Evolutionary conservation across 2,888 invertebrate genomes (phyloP).

Genomic region (Cheilosia pagana): DNA sequence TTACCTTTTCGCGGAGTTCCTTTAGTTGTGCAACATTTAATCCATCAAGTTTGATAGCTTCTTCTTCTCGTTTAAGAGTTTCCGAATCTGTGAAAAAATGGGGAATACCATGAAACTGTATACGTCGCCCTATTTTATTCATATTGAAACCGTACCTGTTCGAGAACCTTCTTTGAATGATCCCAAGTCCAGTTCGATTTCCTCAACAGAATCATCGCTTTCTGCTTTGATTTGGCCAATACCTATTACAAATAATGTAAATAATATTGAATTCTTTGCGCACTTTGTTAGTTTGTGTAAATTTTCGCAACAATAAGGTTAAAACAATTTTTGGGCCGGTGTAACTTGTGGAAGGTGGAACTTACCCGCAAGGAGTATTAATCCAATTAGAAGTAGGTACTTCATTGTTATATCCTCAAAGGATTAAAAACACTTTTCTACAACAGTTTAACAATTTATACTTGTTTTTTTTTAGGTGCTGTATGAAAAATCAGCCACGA

Average conservation of each 20-base stretch:
- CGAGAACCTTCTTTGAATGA: constrained; percentile 93
- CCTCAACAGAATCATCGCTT: constrained; percentile 83
- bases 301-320: constrained; percentile 50
- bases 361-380: constrained; percentile 81
- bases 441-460: constrained; percentile 12
- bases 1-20: constrained; percentile 91
- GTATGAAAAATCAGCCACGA: constrained; percentile 54
- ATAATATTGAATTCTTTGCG: constrained; percentile 11
- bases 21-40: constrained; percentile 97
- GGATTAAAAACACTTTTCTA: constrained; percentile 29
- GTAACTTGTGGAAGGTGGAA: constrained; percentile 39
- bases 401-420: constrained; percentile 78
- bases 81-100: constrained; percentile 89
- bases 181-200: constrained; percentile 91
- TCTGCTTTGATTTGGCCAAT: constrained; percentile 79
- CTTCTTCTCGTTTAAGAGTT: constrained; percentile 95
- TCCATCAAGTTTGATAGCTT: constrained; percentile 97
- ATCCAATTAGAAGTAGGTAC: constrained; percentile 79
- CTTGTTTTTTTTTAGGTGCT: constrained; percentile 10
- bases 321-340: constrained; percentile 74
- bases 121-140: constrained; percentile 3
- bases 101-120: constrained; percentile 12
- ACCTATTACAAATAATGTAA: constrained; percentile 74
- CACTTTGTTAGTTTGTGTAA: neutral
- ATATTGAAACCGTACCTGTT: constrained; percentile 88